Conservation (phyloP, 2,797 vertebrate species). For the Philypnodon macrostomus region DNA sequence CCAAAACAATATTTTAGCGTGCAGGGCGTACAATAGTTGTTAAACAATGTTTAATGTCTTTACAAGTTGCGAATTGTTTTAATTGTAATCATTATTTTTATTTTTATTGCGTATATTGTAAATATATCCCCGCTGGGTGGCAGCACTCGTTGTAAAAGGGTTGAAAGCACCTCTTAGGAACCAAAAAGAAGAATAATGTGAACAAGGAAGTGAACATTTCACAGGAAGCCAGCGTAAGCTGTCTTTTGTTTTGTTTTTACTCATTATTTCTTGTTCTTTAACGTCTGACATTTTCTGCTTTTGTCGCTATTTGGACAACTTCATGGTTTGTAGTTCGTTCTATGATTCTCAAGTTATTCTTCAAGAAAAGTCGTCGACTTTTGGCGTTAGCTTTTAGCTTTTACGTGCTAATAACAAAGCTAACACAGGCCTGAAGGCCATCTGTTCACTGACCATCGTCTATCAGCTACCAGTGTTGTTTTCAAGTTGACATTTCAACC, state of each 20-base stretch:
- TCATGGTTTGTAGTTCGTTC: background rate
- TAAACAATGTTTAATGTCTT: no score
- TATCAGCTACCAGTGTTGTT: background rate
- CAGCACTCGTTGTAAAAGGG: background rate
- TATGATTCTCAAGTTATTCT: slow-evolving; percentile 5
- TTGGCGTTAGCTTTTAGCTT: slow-evolving; percentile 21
- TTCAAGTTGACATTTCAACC: background rate
- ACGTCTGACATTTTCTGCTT: background rate
- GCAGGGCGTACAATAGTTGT: no score
- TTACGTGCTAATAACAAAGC: slow-evolving; percentile 59
- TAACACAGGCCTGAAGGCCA: slow-evolving; percentile 62
- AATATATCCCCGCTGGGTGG: slow-evolving; percentile 34
- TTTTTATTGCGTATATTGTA: no score
- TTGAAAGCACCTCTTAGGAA: background rate
- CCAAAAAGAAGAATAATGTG: slow-evolving; percentile 53
- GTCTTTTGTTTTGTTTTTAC: slow-evolving; percentile 72
- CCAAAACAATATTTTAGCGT: no score
- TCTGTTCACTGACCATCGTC: slow-evolving; percentile 40
- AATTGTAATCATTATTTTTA: no score
- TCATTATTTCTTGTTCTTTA: slow-evolving; percentile 43
- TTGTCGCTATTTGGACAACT: background rate
- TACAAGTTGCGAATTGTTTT: no score
- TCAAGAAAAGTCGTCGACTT: background rate
- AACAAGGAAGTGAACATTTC: slow-evolving; percentile 65
- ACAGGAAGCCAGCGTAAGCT: slow-evolving; percentile 50